Evolutionary conservation across 2,113 vertebrate species (phyloP).

Genomic region (Plectropomus leopardus): DNA sequence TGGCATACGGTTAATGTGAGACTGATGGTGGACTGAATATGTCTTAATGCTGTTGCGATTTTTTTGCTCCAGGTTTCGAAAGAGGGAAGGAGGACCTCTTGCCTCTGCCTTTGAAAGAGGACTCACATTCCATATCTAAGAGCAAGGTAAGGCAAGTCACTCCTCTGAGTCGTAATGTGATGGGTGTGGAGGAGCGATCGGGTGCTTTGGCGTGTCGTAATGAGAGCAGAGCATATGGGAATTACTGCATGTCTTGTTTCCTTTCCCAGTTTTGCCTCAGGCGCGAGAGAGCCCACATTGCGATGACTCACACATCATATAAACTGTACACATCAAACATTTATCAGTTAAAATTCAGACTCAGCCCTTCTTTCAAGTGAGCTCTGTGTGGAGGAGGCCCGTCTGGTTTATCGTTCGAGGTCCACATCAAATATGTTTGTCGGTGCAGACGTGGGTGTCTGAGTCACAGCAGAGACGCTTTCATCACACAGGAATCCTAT

Average conservation of each 20-base stretch:
- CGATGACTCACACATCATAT: conserved; percentile 38
- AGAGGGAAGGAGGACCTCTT: conserved; percentile 92
- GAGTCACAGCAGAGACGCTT: conserved; percentile 11
- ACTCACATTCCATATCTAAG: conserved; percentile 95
- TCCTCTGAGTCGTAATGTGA: not conserved
- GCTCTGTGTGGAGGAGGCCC: conserved; percentile 19
- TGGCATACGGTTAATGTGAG: not conserved
- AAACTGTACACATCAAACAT: conserved; percentile 38
- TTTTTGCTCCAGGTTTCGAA: conserved; percentile 89
- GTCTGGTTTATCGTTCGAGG: conserved; percentile 18
- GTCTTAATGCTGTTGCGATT: conserved; percentile 1
- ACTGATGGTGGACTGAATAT: not conserved
- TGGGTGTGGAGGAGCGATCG: not conserved
- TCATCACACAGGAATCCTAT: conserved; percentile 6
- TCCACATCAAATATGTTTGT: conserved; percentile 31
- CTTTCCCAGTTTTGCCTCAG: conserved; percentile 29
- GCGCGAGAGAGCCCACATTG: conserved; percentile 19
- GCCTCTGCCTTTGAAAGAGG: conserved; percentile 91
- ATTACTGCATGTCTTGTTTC: conserved; percentile 6
- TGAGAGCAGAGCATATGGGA: conserved; percentile 37
- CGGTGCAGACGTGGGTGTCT: conserved; percentile 21
- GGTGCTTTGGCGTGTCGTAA: conserved; percentile 8
- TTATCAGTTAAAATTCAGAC: conserved; percentile 17
- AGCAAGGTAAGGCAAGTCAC: conserved; percentile 90
- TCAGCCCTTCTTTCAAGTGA: not conserved